Conservation (phyloP, 2,888 invertebrate genomes). For the Ptilodon capucinus region DNA sequence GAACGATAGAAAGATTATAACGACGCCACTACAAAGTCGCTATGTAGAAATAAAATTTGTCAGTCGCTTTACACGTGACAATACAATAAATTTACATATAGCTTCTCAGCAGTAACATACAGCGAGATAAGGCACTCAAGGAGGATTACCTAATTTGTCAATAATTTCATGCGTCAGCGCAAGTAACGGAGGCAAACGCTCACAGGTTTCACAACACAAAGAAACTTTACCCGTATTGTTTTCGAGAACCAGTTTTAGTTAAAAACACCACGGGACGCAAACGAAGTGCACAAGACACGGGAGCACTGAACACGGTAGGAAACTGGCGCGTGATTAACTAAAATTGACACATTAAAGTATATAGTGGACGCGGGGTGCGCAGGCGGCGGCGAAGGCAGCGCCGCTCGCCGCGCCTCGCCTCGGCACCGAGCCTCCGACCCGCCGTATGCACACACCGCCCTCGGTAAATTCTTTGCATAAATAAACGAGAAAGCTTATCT, state of each 20-base stretch:
- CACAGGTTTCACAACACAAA: conserved; percentile 63
- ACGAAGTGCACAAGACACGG: conserved; percentile 61
- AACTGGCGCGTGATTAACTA: conserved; percentile 57
- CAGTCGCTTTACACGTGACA: conserved; percentile 8
- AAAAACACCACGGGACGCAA: conserved; percentile 53
- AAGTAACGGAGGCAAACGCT: conserved; percentile 48
- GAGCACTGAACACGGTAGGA: conserved; percentile 53
- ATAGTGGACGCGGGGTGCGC: conserved; percentile 59
- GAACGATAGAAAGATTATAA: background rate
- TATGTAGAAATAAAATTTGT: background rate
- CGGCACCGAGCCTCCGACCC: conserved; percentile 67
- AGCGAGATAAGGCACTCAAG: conserved; percentile 58
- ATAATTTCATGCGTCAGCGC: conserved; percentile 52
- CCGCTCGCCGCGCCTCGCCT: conserved; percentile 64
- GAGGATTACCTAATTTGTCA: conserved; percentile 53
- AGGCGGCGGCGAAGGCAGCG: conserved; percentile 72
- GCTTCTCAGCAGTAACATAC: conserved; percentile 17
- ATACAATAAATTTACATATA: conserved; percentile 16
- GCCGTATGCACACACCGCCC: conserved; percentile 74
- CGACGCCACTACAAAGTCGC: background rate
- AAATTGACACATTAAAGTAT: conserved; percentile 61
- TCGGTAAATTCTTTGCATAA: conserved; percentile 80
- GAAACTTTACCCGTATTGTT: conserved; percentile 56
- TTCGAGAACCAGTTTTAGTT: conserved; percentile 38
- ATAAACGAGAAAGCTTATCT: conserved; percentile 75